Percentiles rank a stretch among this genome's conserved stretches.
Evolutionary conservation across 1,140 invertebrate genomes (phyloP).

Genomic region (Bombus confusus): DNA sequence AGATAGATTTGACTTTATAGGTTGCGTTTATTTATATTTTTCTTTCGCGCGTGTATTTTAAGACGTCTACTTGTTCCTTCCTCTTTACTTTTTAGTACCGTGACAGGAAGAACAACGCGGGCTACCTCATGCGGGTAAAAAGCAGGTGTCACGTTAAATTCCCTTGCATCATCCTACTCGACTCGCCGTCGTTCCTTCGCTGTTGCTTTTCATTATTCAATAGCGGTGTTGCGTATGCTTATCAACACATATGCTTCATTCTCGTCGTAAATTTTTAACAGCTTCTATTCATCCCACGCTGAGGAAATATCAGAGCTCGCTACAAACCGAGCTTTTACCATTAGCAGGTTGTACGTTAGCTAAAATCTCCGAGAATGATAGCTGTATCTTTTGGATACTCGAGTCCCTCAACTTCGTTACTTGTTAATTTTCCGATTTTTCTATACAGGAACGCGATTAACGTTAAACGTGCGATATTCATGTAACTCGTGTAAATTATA

Average conservation of each 20-base stretch:
- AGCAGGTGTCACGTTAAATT: conserved; percentile 44
- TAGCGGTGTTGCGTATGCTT: neutral
- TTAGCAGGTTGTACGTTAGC: neutral
- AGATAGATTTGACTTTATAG: neutral
- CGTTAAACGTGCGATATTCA: too few relatives aligned
- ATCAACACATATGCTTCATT: neutral
- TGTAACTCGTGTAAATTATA: too few relatives aligned
- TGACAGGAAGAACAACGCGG: neutral
- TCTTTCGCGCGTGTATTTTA: neutral
- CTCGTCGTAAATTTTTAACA: neutral
- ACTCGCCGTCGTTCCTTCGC: conserved; percentile 1
- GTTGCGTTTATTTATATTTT: neutral
- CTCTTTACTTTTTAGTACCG: neutral
- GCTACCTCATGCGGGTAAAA: conserved; percentile 20
- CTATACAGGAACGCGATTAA: neutral
- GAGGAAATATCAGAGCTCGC: neutral
- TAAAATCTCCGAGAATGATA: neutral
- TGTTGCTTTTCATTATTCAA: conserved; percentile 7
- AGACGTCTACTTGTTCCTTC: neutral
- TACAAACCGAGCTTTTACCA: too few relatives aligned
- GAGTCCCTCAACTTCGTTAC: too few relatives aligned
- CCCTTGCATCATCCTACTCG: conserved; percentile 12
- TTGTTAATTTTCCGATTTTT: neutral
- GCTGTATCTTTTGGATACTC: neutral
- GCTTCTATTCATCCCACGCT: neutral